Conservation (phyloP, 1,140 invertebrate genomes). For the Bombus waltoni region DNA sequence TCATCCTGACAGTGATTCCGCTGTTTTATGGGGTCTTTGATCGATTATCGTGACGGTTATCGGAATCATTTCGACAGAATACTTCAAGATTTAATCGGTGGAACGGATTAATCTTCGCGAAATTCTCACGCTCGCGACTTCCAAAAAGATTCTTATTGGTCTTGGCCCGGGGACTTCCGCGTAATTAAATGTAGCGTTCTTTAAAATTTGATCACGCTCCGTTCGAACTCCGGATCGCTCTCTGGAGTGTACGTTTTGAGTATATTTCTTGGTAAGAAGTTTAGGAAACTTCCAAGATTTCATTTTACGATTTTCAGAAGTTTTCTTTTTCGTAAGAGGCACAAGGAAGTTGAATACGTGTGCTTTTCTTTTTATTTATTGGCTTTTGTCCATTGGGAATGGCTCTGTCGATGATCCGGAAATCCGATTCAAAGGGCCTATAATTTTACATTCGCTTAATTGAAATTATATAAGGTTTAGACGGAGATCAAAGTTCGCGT, state of each 20-base stretch:
- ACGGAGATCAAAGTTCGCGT: background rate
- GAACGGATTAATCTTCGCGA: background rate
- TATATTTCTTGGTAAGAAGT: background rate
- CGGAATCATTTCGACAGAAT: background rate
- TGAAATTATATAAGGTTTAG: constrained; percentile 11
- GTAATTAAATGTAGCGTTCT: background rate
- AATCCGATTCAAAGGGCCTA: background rate
- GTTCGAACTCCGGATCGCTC: too few species aligned
- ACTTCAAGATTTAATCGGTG: background rate
- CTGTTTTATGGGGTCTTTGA: background rate
- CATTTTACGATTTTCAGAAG: constrained; percentile 7
- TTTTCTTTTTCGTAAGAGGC: background rate
- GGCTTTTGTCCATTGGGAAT: too few species aligned
- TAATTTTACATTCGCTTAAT: constrained; percentile 5
- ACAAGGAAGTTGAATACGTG: background rate
- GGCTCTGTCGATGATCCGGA: background rate
- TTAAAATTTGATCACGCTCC: constrained; percentile 1
- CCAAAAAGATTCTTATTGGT: background rate
- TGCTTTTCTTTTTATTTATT: background rate
- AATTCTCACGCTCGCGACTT: background rate
- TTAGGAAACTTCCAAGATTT: background rate
- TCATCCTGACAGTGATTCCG: background rate
- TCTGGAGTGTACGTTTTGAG: background rate
- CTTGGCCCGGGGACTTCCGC: background rate
- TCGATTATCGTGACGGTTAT: background rate